Percentiles rank a stretch among this genome's conserved stretches.
phyloP scores from a whole-genome alignment of 92 coral and sea anemone genomes.

The Siderastrea siderea region DNA sequence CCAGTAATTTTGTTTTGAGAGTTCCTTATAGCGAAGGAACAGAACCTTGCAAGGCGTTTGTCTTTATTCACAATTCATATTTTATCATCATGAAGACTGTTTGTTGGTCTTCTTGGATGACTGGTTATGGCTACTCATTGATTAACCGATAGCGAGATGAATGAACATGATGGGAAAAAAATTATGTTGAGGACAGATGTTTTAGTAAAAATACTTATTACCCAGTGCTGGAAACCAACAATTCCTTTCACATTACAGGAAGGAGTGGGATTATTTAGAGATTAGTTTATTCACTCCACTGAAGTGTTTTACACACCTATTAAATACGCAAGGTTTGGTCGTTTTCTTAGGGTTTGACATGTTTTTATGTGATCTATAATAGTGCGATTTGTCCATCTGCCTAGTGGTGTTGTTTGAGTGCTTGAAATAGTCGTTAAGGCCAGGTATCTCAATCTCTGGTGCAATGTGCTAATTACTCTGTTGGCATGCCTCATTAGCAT shows the following conservation, averaged over 20 bases:
- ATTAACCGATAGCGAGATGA: slow-evolving; percentile 7
- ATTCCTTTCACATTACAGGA: slow-evolving; percentile 28
- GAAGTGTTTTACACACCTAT: slow-evolving; percentile 7
- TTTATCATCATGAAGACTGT: background rate
- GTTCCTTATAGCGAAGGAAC: background rate
- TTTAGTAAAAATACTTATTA: slow-evolving; percentile 17
- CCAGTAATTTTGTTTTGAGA: background rate
- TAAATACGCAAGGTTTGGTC: slow-evolving; percentile 6
- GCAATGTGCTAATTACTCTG: slow-evolving; percentile 28
- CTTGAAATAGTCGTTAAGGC: background rate
- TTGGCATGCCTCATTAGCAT: slow-evolving; percentile 32
- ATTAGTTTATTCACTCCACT: slow-evolving; percentile 21
- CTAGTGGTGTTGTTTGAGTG: background rate
- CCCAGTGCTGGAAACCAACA: slow-evolving; percentile 14
- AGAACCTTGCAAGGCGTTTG: background rate
- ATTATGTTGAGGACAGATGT: slow-evolving; percentile 29
- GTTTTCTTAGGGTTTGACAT: slow-evolving; percentile 1
- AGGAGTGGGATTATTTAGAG: slow-evolving; percentile 15
- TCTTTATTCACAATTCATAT: background rate
- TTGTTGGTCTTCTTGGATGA: slow-evolving; percentile 8
- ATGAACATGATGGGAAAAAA: slow-evolving; percentile 11
- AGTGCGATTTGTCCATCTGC: slow-evolving; percentile 26
- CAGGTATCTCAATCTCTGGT: background rate
- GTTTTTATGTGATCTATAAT: background rate
- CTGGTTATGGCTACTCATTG: slow-evolving; percentile 15